Percentiles rank a stretch among this genome's conserved stretches.
Evolutionary conservation across 1,140 invertebrate species (phyloP).

Genomic region (Eupeodes corollae): DNA sequence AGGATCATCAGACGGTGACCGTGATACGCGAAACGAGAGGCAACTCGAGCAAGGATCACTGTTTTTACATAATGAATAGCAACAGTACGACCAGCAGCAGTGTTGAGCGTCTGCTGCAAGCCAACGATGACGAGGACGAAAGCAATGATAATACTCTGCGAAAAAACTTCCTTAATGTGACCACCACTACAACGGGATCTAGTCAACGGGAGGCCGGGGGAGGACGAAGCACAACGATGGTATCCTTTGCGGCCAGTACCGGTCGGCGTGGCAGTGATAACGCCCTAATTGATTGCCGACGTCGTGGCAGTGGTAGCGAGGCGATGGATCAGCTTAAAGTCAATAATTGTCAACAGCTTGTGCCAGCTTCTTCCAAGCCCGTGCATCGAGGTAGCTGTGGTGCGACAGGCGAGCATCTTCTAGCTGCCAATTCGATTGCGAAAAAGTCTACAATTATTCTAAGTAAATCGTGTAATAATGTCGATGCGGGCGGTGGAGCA

Average conservation of each 20-base stretch:
- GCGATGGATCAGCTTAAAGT: slow-evolving; percentile 27
- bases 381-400: slow-evolving; percentile 35
- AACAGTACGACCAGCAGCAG: slow-evolving; percentile 8
- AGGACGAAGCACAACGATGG: no score
- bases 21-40: slow-evolving; percentile 5
- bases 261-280: slow-evolving; percentile 30
- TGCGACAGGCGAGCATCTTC: slow-evolving; percentile 26
- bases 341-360: slow-evolving; percentile 31
- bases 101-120: slow-evolving; percentile 8
- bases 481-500: slow-evolving; percentile 17
- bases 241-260: no score
- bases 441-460: slow-evolving; percentile 31
- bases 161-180: slow-evolving; percentile 7
- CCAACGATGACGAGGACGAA: slow-evolving; percentile 5
- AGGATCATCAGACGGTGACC: slow-evolving; percentile 17
- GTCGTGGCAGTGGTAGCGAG: slow-evolving; percentile 15
- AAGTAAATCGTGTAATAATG: slow-evolving; percentile 34
- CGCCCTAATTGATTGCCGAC: slow-evolving; percentile 9
- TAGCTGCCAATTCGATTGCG: slow-evolving; percentile 32
- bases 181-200: slow-evolving; percentile 9
- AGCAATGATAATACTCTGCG: not conserved
- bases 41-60: not conserved
- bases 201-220: not conserved
- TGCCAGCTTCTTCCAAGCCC: slow-evolving; percentile 15
- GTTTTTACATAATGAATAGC: slow-evolving; percentile 9